Base-by-base conservation (phyloP, 2,888 invertebrate species). In the Sacculina carcini region DNA sequence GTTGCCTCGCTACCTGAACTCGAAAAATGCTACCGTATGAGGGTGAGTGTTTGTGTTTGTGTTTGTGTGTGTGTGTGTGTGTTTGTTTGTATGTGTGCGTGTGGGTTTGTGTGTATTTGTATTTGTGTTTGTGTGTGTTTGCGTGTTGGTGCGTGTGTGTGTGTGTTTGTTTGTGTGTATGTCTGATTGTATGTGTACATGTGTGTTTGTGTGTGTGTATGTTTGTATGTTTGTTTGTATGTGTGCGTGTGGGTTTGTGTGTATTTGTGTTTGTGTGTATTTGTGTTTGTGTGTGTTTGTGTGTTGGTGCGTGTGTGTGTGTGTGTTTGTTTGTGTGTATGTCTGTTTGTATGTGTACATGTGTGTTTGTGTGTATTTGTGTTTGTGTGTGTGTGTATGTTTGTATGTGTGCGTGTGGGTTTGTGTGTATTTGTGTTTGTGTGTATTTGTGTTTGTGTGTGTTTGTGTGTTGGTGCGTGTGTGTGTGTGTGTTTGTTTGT, bases 11-110 rank as follows among this genome's bases (percentile, higher is more conserved):
- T 83, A 52, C 73, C 77, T 0, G 94, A 94, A 65, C 73, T 83
- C 69, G 78, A 78, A 52, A 94, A 94, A 66, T 94, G 94, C 63
- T 69, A 81, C 40, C 81, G 81, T 66, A 89, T 89, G 87, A 77
- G 73, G 71, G 85, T 84, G 65, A 64, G 71, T 64, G 51, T 36
- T 12, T 34, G 14, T 34, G 6, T 4, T 34, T 34, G 14, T 34
- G 12, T 12, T n/a, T n/a, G 12, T 5, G 4, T 51, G 36, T 50
- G 6, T 42, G 51, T 52, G 51, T 55, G 55, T 51, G 62, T 63
- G 4, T 34, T n/a, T 34, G 6, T 4, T 34, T 34, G 14, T 34
- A n/a, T 12, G n/a, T n/a, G 12, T 5, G 4, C 51, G 36, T 50
- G 6, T 42, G 51, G 52, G 51, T 55, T 55, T 51, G 62, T 63